These are phyloP conservation scores for Spatulosminthurus flaviceps DNA, from an alignment of 2,888 invertebrate species.

Conservation along the genomic window DNA sequence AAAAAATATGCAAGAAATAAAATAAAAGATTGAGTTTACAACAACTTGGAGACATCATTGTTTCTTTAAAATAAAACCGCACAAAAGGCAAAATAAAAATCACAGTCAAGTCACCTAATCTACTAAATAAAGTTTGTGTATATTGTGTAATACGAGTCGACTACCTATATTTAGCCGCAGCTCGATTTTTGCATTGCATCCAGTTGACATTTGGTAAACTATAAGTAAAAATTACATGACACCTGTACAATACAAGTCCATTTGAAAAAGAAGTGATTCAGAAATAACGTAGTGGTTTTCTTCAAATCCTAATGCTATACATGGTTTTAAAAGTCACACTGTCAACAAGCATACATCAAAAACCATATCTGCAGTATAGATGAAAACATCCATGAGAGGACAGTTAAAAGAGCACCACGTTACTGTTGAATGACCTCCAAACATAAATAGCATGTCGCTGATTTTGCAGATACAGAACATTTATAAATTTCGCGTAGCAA, in stretches of 20 bases:
- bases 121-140: constrained; percentile 42
- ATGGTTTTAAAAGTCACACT: neutral
- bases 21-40: constrained; percentile 26
- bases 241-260: constrained; percentile 13
- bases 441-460: neutral
- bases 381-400: neutral
- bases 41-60: constrained; percentile 42
- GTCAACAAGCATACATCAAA: neutral
- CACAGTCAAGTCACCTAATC: constrained; percentile 47
- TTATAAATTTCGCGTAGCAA: neutral
- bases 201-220: constrained; percentile 32
- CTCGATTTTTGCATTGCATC: constrained; percentile 41
- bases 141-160: constrained; percentile 5
- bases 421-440: constrained; percentile 4
- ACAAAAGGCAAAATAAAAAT: constrained; percentile 47
- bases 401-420: neutral
- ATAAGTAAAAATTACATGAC: neutral
- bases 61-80: constrained; percentile 40
- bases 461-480: constrained; percentile 4
- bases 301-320: neutral
- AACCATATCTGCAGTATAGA: neutral
- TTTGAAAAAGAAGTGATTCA: neutral
- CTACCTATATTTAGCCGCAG: neutral
- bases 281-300: neutral
- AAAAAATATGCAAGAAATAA: constrained; percentile 30